Base-by-base conservation (phyloP, 2,888 invertebrate genomes). In the Drosophila pegasa region DNA sequence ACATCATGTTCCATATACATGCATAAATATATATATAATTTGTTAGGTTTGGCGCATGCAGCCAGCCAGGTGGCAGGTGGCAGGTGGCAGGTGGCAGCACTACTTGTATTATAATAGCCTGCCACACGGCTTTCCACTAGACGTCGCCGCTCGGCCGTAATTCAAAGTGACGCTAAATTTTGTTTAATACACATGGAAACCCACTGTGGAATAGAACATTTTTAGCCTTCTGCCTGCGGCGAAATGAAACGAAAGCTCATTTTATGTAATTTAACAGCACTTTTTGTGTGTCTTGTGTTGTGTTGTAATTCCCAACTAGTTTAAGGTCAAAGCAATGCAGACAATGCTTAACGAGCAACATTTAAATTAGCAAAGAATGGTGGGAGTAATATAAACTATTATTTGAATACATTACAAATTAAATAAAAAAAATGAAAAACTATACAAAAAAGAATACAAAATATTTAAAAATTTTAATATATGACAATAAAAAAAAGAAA, bases 131-230 rank as follows among this genome's bases (percentile, higher is more conserved):
- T 59, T 60, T 65, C 61, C 65, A 67, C 67, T 71, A 68, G 64
- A 64, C 54, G 48, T 58, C 78, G 72, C 74, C 63, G 63, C 78
- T 70, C 72, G 52, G 77, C 73, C 78, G 70, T 87, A 86, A 90
- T 88, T 89, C 88, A 89, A 89, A 89, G 80, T 89, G 91, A 85
- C 88, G 83, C 80, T 88, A 90, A 90, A 89, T 90, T 90, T 79
- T 85, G 78, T 87, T 89, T 82, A 82, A 86, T 81, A 76, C 82
- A 88, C 75, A 76, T 61, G 57, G 8, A 71, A 64, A 71, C 41
- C 48, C 48, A 73, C 84, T 18, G 70, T 75, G 80, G 62, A 38
- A 48, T 50, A 22, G 25, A 63, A 41, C 12, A 43, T 40, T 16
- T 7, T 50, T 37, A 27, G 25, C 35, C 1, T 29, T 27, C 2